Conservation (phyloP, 2,113 vertebrate species). For the Narcine bancroftii region DNA sequence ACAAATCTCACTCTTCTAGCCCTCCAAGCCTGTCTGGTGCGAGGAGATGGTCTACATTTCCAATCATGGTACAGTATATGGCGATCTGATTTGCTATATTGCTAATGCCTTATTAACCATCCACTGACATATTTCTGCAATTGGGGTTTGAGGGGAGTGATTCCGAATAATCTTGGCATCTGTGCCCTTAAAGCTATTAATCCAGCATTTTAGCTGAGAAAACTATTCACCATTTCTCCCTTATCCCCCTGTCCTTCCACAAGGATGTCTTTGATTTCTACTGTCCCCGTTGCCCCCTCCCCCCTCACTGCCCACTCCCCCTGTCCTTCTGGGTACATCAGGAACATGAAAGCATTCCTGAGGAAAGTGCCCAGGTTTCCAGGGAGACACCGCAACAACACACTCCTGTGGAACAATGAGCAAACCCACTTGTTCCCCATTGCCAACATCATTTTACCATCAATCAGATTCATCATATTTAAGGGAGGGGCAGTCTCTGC, state of each 20-base stretch:
- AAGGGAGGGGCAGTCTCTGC: slow-evolving; percentile 50
- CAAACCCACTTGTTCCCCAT: slow-evolving; percentile 55
- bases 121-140: neutral
- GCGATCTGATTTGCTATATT: neutral
- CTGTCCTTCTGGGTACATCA: slow-evolving; percentile 62
- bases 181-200: neutral
- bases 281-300: neutral
- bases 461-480: slow-evolving; percentile 66
- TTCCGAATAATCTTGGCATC: neutral
- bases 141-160: neutral
- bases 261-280: slow-evolving; percentile 30
- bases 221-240: neutral
- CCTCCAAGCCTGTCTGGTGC: no score
- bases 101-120: neutral
- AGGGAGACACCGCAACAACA: slow-evolving; percentile 78
- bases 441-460: slow-evolving; percentile 67
- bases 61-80: neutral
- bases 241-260: neutral
- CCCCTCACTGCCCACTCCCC: neutral
- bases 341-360: slow-evolving; percentile 83
- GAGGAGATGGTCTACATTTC: no score
- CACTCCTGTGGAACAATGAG: slow-evolving; percentile 64
- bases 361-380: slow-evolving; percentile 63
- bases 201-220: neutral
- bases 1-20: no score